Evolutionary conservation across 2,113 vertebrate species (phyloP).

Genomic region (Indri indri): DNA sequence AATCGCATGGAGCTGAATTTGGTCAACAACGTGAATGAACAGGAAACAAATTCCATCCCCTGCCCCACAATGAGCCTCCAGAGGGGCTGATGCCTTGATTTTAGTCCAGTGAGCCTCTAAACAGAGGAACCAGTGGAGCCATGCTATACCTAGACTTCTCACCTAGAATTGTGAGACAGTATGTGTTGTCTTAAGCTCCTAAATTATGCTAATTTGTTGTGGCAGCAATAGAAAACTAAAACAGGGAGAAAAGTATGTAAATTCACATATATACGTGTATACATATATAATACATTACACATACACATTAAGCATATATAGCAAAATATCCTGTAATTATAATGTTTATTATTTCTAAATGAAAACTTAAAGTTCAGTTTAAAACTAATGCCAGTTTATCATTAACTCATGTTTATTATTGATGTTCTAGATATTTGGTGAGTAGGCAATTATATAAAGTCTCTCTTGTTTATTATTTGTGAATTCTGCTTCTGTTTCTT

Average conservation of each 20-base stretch:
- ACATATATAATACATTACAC: not conserved
- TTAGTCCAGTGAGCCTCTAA: not conserved
- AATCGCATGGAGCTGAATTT: not conserved
- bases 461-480: constrained; percentile 28
- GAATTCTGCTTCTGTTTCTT: not conserved
- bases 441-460: not conserved
- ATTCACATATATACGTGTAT: not conserved
- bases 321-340: not conserved
- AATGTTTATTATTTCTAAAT: constrained; percentile 40
- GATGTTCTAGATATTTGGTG: constrained; percentile 24
- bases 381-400: constrained; percentile 38
- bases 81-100: not conserved
- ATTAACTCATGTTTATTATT: constrained; percentile 13
- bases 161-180: not conserved
- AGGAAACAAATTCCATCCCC: not conserved
- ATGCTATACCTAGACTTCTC: fast-evolving
- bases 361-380: constrained; percentile 52
- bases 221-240: not conserved
- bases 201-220: not conserved
- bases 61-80: no score
- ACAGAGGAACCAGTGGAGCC: not conserved
- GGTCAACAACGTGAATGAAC: not conserved
- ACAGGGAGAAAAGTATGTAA: not conserved
- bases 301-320: not conserved
- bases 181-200: not conserved